phyloP scores from a whole-genome alignment of 2,888 invertebrate species.

The Rhingia rostrata region DNA sequence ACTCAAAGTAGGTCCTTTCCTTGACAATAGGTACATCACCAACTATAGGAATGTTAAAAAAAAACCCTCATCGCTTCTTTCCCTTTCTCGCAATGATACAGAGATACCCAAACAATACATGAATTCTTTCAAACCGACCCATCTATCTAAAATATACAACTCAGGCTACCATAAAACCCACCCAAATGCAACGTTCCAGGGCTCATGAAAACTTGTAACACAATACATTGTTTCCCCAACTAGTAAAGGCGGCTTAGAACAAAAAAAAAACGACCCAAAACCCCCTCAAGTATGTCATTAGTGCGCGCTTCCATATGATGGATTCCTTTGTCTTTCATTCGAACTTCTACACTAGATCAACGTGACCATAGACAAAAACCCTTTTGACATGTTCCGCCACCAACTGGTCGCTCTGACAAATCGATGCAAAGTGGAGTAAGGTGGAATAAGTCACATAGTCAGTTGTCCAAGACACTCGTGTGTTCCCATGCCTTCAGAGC shows the following conservation, averaged over 20 bases:
- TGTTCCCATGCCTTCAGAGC: slow-evolving; percentile 20
- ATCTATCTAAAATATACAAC: no score
- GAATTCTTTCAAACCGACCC: no score
- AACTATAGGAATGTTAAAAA: no score
- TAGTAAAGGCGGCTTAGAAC: not conserved
- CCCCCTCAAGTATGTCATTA: slow-evolving; percentile 31
- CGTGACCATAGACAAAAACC: slow-evolving; percentile 15
- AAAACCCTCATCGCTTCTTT: no score
- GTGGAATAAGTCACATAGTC: not conserved
- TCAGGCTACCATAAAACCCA: slow-evolving; percentile 1
- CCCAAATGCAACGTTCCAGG: slow-evolving; percentile 23
- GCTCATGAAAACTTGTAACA: slow-evolving; percentile 28
- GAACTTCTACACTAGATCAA: slow-evolving; percentile 10
- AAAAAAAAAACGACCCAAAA: not conserved
- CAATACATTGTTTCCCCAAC: not conserved
- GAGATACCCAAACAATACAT: no score
- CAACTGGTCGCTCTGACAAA: slow-evolving; percentile 9
- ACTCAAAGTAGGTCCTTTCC: no score
- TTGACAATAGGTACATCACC: no score
- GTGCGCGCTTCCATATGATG: slow-evolving; percentile 41
- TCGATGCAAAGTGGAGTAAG: slow-evolving; percentile 33
- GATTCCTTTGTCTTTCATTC: slow-evolving; percentile 23
- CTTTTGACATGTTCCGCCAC: slow-evolving; percentile 47
- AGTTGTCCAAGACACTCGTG: slow-evolving; percentile 14
- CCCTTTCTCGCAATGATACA: no score